These are phyloP conservation scores for Drosophila melanogaster DNA, from an alignment of 1,140 invertebrate species.

Conservation along the genomic window Release_6_plus_ISO1_MT NC_004354.4:6983501-6984000, in stretches of 20 bases:
- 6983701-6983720: background rate
- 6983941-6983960: background rate
- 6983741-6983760: slow-evolving; percentile 43
- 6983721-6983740: slow-evolving; percentile 23
- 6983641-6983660: slow-evolving; percentile 40
- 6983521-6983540: slow-evolving; percentile 6
- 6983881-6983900: slow-evolving; percentile 25
- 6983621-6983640: slow-evolving; percentile 22
- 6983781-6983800: slow-evolving; percentile 57
- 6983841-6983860: slow-evolving; percentile 10
- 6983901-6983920: slow-evolving; percentile 62
- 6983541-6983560: background rate
- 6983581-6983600: background rate
- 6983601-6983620: slow-evolving; percentile 27
- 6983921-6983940: slow-evolving; percentile 59
- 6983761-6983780: slow-evolving; percentile 50
- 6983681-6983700: background rate
- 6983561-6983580: background rate
- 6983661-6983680: slow-evolving; percentile 39
- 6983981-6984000: slow-evolving; percentile 4
- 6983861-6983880: slow-evolving; percentile 17
- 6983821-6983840: slow-evolving; percentile 3
- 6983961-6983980: background rate
- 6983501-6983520: slow-evolving; percentile 1
- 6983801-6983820: slow-evolving; percentile 43